A percentile compares a stretch with the other conserved stretches of the same genome.
phyloP scores from a whole-genome alignment of 1,140 invertebrate genomes.

The Drosophila santomea region DNA sequence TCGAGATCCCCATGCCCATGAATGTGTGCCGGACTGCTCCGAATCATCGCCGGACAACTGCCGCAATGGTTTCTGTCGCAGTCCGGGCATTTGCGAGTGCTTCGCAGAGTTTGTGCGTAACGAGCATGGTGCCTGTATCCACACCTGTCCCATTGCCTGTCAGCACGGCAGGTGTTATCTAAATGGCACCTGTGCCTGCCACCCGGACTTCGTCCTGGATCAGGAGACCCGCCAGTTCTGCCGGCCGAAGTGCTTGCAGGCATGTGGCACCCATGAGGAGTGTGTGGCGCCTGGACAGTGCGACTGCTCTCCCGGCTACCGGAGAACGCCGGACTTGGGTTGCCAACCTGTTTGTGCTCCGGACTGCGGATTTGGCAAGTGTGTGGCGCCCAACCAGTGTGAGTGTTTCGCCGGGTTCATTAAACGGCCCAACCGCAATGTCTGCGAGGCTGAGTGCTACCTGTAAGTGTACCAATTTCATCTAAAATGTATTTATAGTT shows the following conservation, averaged over 20 bases:
- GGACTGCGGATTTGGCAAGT: conserved; percentile 87
- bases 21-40: conserved; percentile 86
- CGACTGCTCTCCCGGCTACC: conserved; percentile 87
- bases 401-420: conserved; percentile 86
- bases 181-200: conserved; percentile 87
- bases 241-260: conserved; percentile 79
- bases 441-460: conserved; percentile 79
- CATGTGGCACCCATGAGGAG: conserved; percentile 75
- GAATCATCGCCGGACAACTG: conserved; percentile 84
- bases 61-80: conserved; percentile 86
- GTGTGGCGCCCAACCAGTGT: conserved; percentile 87
- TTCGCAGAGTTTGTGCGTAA: conserved; percentile 87
- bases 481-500: no score
- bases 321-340: conserved; percentile 70
- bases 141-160: conserved; percentile 78
- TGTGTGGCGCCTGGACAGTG: conserved; percentile 87
- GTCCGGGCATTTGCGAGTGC: conserved; percentile 87
- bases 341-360: conserved; percentile 78
- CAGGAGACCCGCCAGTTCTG: conserved; percentile 85
- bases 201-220: conserved; percentile 87
- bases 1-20: conserved; percentile 85
- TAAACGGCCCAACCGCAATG: conserved; percentile 69
- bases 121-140: conserved; percentile 66
- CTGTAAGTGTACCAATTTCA: conserved; percentile 48
- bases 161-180: conserved; percentile 84